A percentile compares a stretch with the other conserved stretches of the same genome.
Evolutionary conservation across 2,797 vertebrate genomes (phyloP).

Genomic region (Anguilla obscura): DNA sequence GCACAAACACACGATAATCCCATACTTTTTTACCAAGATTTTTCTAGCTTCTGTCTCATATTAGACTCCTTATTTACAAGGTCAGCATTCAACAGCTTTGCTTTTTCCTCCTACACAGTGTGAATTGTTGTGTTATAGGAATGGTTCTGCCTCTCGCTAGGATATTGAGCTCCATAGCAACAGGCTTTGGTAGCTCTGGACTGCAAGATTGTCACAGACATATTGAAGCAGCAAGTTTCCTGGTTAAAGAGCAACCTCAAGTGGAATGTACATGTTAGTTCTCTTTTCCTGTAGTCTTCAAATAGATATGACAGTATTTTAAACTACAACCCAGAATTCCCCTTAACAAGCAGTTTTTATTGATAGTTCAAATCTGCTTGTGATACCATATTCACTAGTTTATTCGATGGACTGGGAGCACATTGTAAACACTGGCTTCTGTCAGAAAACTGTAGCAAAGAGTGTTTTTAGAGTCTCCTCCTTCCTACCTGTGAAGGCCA

Average conservation of each 20-base stretch:
- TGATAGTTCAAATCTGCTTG: neutral
- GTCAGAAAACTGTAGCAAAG: neutral
- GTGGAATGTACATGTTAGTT: neutral
- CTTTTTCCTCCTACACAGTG: constrained; percentile 4
- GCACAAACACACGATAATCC: neutral
- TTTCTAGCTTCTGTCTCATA: neutral
- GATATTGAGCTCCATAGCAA: constrained; percentile 2
- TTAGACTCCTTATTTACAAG: neutral
- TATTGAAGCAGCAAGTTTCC: neutral
- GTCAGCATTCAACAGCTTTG: neutral
- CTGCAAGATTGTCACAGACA: neutral
- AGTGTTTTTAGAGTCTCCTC: neutral
- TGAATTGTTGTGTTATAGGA: neutral
- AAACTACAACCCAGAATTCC: neutral
- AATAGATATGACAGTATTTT: neutral
- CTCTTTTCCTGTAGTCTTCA: neutral
- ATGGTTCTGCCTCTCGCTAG: neutral
- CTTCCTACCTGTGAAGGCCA: neutral
- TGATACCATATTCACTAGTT: neutral
- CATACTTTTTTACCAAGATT: too few relatives aligned
- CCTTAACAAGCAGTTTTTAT: neutral
- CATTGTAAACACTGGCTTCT: neutral
- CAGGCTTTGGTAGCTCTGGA: neutral
- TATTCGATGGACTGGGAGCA: neutral
- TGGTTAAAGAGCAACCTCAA: neutral